These are phyloP conservation scores for Noctua janthina DNA, from an alignment of 2,888 invertebrate genomes.

Conservation along the genomic window DNA sequence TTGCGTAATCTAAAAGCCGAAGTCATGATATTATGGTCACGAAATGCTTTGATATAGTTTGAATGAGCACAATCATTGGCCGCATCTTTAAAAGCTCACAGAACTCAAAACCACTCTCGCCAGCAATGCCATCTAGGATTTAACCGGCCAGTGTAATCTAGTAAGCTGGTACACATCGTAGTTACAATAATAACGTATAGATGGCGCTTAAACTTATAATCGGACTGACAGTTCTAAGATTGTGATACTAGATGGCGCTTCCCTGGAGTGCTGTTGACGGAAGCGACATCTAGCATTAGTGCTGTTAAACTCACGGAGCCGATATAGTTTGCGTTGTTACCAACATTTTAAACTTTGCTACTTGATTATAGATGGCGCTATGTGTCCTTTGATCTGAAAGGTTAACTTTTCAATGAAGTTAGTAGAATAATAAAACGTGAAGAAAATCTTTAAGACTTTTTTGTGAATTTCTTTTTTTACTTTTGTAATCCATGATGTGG, in stretches of 20 bases:
- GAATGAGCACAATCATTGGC: constrained; percentile 3
- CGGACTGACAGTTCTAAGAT: fast-evolving
- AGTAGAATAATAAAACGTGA: background rate
- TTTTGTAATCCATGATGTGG: constrained; percentile 33
- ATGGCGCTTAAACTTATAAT: constrained; percentile 3
- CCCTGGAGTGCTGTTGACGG: fast-evolving
- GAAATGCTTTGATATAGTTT: constrained; percentile 25
- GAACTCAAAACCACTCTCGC: background rate
- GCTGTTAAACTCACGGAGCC: fast-evolving
- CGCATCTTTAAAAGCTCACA: background rate
- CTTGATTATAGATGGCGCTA: constrained; percentile 48
- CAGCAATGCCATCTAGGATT: constrained; percentile 21
- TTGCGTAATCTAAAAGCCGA: constrained; percentile 46
- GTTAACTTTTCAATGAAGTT: background rate
- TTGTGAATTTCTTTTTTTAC: background rate
- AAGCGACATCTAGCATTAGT: background rate
- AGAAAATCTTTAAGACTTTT: background rate
- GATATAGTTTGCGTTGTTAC: constrained; percentile 29
- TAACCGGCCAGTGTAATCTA: background rate
- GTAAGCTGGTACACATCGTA: fast-evolving
- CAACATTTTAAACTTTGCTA: background rate
- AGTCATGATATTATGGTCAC: constrained; percentile 34
- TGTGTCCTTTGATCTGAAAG: background rate
- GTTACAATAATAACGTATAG: background rate
- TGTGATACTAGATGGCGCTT: constrained; percentile 29